Conservation (phyloP, 2,797 vertebrate species). For the Buphagus erythrorhynchus region DNA sequence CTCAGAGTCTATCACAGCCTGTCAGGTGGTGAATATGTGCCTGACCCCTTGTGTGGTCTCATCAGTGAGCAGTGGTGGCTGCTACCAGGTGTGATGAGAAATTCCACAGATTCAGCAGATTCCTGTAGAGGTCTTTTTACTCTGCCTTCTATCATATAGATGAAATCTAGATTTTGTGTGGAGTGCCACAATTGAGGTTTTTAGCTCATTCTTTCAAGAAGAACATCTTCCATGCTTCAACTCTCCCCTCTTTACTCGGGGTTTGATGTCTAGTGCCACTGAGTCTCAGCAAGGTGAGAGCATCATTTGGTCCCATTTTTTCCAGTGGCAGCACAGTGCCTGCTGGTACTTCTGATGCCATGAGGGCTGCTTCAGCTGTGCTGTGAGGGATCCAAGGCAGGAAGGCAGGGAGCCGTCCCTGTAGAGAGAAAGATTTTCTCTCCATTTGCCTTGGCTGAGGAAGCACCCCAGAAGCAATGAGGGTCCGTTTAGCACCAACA, state of each 20-base stretch:
- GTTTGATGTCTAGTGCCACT: background rate
- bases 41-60: background rate
- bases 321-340: background rate
- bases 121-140: background rate
- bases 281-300: background rate
- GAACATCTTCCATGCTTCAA: background rate
- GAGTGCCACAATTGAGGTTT: background rate
- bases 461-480: background rate
- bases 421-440: background rate
- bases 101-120: background rate
- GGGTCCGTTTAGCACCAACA: background rate
- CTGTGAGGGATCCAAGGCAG: background rate
- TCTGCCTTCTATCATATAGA: rapidly evolving
- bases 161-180: background rate
- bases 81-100: background rate
- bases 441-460: background rate
- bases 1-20: background rate
- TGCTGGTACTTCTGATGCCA: background rate
- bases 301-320: background rate
- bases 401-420: background rate
- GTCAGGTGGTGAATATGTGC: background rate
- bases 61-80: rapidly evolving
- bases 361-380: background rate
- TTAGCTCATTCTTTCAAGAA: background rate
- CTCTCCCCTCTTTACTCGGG: background rate